Conservation (phyloP, 2,113 vertebrate species). For the Myocastor coypus region DNA sequence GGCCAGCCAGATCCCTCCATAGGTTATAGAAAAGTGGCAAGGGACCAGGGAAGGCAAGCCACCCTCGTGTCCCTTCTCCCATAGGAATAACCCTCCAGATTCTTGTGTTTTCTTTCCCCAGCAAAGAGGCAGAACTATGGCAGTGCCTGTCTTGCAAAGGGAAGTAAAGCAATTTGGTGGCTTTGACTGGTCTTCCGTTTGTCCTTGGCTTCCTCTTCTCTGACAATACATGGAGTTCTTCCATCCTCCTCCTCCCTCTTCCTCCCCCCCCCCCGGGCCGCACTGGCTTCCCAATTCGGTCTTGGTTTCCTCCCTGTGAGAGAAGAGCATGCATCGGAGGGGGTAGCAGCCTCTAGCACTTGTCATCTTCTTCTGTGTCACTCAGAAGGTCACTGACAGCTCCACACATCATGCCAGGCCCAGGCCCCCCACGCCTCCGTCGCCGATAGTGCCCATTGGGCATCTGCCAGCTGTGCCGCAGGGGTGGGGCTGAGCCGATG, state of each 20-base stretch:
- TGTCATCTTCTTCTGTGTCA: slow-evolving; percentile 97
- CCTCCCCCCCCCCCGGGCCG: slow-evolving; percentile 81
- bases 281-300: slow-evolving; percentile 80
- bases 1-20: slow-evolving; percentile 10
- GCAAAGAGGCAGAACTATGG: slow-evolving; percentile 75
- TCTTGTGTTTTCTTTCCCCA: slow-evolving; percentile 60
- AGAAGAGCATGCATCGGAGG: slow-evolving; percentile 88
- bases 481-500: slow-evolving; percentile 94
- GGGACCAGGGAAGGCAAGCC: slow-evolving; percentile 55
- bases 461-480: slow-evolving; percentile 97
- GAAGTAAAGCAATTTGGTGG: slow-evolving; percentile 68
- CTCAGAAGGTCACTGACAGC: slow-evolving; percentile 92
- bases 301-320: slow-evolving; percentile 84
- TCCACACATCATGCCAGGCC: slow-evolving; percentile 87
- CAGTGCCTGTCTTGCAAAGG: slow-evolving; percentile 72
- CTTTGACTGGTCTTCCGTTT: slow-evolving; percentile 74
- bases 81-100: not conserved
- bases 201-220: slow-evolving; percentile 52
- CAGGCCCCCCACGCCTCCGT: slow-evolving; percentile 89
- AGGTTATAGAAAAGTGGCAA: slow-evolving; percentile 10
- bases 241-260: slow-evolving; percentile 72
- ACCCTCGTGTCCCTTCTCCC: not conserved
- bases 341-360: slow-evolving; percentile 90
- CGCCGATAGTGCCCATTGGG: slow-evolving; percentile 96
- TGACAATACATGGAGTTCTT: slow-evolving; percentile 72